Evolutionary conservation across 2,797 vertebrate species (phyloP).

Genomic region (Mormyrops attenuatus): DNA sequence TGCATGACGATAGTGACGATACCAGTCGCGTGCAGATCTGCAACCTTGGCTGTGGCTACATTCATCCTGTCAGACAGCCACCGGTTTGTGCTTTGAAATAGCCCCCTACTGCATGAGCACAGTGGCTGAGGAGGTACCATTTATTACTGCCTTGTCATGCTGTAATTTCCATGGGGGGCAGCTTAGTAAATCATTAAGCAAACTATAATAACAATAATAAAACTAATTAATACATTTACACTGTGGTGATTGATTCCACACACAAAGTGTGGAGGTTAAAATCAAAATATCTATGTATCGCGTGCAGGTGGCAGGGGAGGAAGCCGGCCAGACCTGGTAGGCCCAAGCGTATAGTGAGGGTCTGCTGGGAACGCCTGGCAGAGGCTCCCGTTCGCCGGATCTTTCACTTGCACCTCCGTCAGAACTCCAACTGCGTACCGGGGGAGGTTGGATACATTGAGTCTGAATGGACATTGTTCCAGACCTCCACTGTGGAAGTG

Average conservation of each 20-base stretch:
- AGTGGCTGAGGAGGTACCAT: neutral
- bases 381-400: too few relatives aligned
- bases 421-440: too few relatives aligned
- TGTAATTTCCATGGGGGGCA: neutral
- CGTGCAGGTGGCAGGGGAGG: too few relatives aligned
- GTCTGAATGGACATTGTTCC: too few relatives aligned
- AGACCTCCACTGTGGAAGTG: too few relatives aligned
- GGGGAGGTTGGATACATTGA: too few relatives aligned
- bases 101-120: neutral
- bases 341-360: too few relatives aligned
- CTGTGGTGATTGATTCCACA: neutral
- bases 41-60: neutral
- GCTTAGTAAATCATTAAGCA: neutral
- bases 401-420: too few relatives aligned
- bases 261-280: neutral
- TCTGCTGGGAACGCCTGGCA: too few relatives aligned
- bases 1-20: neutral
- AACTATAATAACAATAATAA: neutral
- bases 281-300: too few relatives aligned
- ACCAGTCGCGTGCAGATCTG: neutral
- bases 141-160: neutral
- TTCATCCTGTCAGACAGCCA: neutral
- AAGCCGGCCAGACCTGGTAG: too few relatives aligned
- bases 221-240: neutral
- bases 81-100: neutral